Base-by-base conservation (phyloP, 2,113 vertebrate genomes). In the Percina caprodes region DNA sequence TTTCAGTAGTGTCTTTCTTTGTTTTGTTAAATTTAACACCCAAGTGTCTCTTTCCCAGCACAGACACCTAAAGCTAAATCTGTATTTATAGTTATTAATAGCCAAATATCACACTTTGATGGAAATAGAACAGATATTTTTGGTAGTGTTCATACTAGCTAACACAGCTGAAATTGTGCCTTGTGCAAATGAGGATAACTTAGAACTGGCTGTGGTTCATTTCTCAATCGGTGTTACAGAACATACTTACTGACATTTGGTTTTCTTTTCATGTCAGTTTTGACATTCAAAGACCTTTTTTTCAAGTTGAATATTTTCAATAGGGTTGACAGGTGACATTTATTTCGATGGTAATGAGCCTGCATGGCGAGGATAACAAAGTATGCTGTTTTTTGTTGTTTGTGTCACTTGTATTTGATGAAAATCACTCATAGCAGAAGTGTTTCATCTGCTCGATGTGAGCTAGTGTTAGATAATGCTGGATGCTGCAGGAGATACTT, bases 251-350 rank as follows among this genome's bases (percentile, higher is more conserved):
- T 92, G 90, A 85, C 86, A 88, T 93, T 91, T 89, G 70, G 80
- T 75, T 65, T 55, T 88, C 81, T 89, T 89, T 86, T 85, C 80
- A 80, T 90, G 90, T 92, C 89, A 76, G 61, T 77, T 84, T 59
- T 87, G 89, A 91, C 89, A 90, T 93, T 91, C 83, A 88, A 60
- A 87, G 74, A 69, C 83, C 87, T 86, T 90, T 87, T 85, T 85
- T 88, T 39, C 80, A 71, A 67, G 60, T n/a, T 60, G 59, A 76
- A 61, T 74, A 15, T 84, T 81, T 86, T 87, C 69, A 79, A 61
- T 85, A 49, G 39, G 71, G 58, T 79, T 69, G 80, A 80, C 85
- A 52, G 85, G 39, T 88, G 88, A 90, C 89, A 93, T 93, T 92
- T 89, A 86, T 86, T 76, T 69, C 3, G 3, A 70, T 88, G 82